Percentiles rank a stretch among this genome's conserved stretches.
Conservation (phyloP, 2,797 vertebrate species). For the Podarcis siculus region DNA sequence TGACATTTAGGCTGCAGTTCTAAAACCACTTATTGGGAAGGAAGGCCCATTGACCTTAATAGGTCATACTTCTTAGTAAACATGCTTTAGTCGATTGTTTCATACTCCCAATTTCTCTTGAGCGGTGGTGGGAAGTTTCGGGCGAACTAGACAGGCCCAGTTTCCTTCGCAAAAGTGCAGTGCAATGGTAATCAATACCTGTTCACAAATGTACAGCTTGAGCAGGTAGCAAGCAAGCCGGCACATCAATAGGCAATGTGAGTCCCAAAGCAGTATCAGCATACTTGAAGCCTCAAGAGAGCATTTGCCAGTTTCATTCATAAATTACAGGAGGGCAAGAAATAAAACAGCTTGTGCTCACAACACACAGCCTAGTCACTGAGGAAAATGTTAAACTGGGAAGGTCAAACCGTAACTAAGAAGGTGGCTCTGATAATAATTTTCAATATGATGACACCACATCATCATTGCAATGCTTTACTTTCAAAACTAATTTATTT, state of each 20-base stretch:
- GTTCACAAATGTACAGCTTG: neutral
- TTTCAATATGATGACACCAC: neutral
- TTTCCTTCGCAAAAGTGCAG: neutral
- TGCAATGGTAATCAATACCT: neutral
- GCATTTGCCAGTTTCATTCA: conserved; percentile 30
- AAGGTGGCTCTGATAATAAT: neutral
- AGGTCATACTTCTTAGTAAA: neutral
- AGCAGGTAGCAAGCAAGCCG: neutral
- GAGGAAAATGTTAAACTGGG: neutral
- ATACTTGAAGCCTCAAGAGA: neutral
- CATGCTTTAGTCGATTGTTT: neutral
- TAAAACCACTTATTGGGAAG: neutral
- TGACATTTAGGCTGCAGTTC: neutral
- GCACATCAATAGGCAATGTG: neutral
- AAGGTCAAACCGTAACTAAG: neutral
- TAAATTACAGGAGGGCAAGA: conserved; percentile 17
- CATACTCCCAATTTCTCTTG: neutral
- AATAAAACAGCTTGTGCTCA: conserved; percentile 32
- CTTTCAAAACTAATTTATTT: too few species aligned
- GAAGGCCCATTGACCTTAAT: neutral
- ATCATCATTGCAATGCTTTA: neutral
- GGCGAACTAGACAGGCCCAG: neutral
- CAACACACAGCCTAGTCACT: conserved; percentile 34
- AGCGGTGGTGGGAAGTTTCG: too few species aligned
- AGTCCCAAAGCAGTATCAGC: neutral